These are phyloP conservation scores for Hippopotamus amphibius DNA, from an alignment of 2,113 vertebrate genomes.

Conservation along the genomic window DNA sequence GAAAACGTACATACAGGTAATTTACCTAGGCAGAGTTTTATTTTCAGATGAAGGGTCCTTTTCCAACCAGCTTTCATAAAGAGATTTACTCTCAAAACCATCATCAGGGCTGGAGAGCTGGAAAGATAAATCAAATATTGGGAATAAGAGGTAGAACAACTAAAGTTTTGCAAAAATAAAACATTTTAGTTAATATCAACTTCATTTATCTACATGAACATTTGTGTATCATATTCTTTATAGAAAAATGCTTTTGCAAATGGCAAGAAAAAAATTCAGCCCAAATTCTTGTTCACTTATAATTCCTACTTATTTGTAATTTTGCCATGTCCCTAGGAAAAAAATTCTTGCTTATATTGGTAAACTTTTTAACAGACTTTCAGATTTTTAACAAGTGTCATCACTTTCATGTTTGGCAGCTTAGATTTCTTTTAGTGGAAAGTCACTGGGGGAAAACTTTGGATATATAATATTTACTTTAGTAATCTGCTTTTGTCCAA, in stretches of 20 bases:
- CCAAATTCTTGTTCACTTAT: background rate
- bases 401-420: background rate
- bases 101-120: constrained; percentile 95
- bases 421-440: background rate
- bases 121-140: constrained; percentile 55
- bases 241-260: background rate
- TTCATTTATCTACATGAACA: constrained; percentile 55
- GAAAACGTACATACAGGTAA: background rate
- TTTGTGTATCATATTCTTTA: background rate
- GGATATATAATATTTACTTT: background rate
- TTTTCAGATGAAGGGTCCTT: constrained; percentile 92
- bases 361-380: background rate
- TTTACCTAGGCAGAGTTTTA: constrained; percentile 91
- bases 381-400: background rate
- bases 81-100: constrained; percentile 91
- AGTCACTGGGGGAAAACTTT: background rate
- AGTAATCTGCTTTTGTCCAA: background rate
- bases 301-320: background rate
- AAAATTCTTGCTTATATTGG: background rate
- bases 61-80: constrained; percentile 96
- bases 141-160: constrained; percentile 18
- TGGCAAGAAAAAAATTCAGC: background rate
- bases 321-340: background rate
- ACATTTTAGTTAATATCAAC: background rate
- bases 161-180: background rate